Evolutionary conservation across 1,140 invertebrate species (phyloP), one percentile per base, ranked within the genome.

Genomic region (Piezodorus guildinii): DNA sequence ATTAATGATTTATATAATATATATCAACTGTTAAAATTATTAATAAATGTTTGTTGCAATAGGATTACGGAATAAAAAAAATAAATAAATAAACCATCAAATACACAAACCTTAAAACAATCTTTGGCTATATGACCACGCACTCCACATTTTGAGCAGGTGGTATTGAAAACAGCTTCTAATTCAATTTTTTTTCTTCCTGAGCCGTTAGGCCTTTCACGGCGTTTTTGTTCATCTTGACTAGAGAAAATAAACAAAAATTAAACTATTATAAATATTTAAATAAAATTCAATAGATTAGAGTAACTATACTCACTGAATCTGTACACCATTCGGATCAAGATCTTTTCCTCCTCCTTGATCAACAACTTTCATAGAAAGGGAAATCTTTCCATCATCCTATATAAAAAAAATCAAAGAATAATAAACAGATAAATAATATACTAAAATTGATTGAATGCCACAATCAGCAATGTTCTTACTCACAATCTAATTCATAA

Each of bases 341-440:
- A 77, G 67, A 64, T 77, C 76, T 23, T 67, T 72, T 8, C 76
- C 76, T 65, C 70, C 74, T 49, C 75, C 75, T 69, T 77, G 76
- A 70, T 77, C 72, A 6, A 77, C 76, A 23, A 73, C 65, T 68
- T 77, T 77, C 76, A 77, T 77, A 6, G 76, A 77, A 6, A 77
- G 59, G 16, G 73, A 73, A 66, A 77, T 72, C 69, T 77, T 77
- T 45, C 75, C 75, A 68, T 77, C 74, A 34, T 76, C 73, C 34
- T 67, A 0, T 10, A 39, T 4, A 12, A 39, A 12, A 12, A 6
- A 39, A 12, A 30, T 5, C 30, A 30, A 5, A 30, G 30, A 30
- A 10, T 39, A 10, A 12, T 10, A 39, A 10, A 39, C 6, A 12
- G 6, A 39, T 39, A 6, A 39, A 39, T 10, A 39, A 39, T 10